A percentile compares a stretch with the other conserved stretches of the same genome.
phyloP scores from a whole-genome alignment of 2,888 invertebrate genomes.

The Hermaeophaga mercurialis region DNA sequence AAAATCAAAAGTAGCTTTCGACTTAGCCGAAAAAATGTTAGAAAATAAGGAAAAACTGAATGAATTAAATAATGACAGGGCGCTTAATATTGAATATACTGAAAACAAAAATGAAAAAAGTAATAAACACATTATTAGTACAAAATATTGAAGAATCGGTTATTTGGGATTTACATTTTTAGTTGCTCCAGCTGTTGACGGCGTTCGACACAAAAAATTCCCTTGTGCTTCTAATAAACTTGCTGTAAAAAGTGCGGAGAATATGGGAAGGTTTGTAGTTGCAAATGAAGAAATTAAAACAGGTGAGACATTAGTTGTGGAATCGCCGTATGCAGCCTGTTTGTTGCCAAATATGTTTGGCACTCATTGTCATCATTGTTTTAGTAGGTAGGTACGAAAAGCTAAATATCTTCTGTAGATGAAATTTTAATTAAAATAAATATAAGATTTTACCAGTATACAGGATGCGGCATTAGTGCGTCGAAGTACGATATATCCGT shows the following conservation, averaged over 20 bases:
- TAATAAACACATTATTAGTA: constrained; percentile 1
- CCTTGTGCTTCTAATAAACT: constrained; percentile 66
- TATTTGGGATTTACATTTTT: too few species aligned
- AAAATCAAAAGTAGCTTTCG: constrained; percentile 69
- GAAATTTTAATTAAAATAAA: too few species aligned
- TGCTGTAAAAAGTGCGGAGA: constrained; percentile 64
- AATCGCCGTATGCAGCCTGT: constrained; percentile 75
- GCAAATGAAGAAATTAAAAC: constrained; percentile 67
- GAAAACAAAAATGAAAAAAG: constrained; percentile 2
- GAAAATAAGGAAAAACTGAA: constrained; percentile 38
- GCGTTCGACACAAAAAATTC: constrained; percentile 45
- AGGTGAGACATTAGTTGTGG: constrained; percentile 75
- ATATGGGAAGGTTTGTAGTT: constrained; percentile 72
- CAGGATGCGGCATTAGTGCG: too few species aligned
- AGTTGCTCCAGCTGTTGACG: constrained; percentile 26
- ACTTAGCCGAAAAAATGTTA: constrained; percentile 66
- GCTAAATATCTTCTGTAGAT: too few species aligned
- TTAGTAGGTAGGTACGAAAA: constrained; percentile 74
- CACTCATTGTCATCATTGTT: constrained; percentile 81
- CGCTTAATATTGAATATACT: constrained; percentile 8
- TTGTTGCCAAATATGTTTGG: constrained; percentile 75
- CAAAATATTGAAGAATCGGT: too few species aligned
- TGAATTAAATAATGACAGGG: constrained; percentile 31
- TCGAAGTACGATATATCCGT: too few species aligned
- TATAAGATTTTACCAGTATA: too few species aligned